These are phyloP conservation scores for Cheumatopsyche charites DNA, from an alignment of 1,140 invertebrate species.

Conservation along the genomic window DNA sequence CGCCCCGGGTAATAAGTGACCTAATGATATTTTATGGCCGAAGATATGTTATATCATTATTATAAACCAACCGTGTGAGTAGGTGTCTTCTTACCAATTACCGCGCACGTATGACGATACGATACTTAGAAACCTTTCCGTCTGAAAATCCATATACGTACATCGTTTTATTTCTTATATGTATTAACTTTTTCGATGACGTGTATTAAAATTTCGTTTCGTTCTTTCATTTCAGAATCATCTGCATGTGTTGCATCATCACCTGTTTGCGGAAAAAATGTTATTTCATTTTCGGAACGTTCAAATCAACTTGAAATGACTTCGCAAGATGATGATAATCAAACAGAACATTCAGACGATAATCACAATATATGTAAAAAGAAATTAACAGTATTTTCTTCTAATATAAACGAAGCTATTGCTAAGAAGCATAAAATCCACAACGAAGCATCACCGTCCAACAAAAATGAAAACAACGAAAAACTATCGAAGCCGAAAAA, in stretches of 20 bases:
- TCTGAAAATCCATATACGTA: too few relatives aligned
- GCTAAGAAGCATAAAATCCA: conserved; percentile 2
- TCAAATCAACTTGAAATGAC: not conserved
- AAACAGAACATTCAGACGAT: conserved; percentile 37
- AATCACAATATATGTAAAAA: conserved; percentile 44
- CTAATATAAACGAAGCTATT: not conserved
- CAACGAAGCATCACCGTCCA: not conserved
- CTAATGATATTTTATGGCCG: conserved; percentile 49
- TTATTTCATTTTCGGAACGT: not conserved
- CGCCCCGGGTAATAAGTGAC: conserved; percentile 47
- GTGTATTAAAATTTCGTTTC: not conserved
- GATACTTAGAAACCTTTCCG: not conserved
- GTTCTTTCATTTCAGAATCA: not conserved
- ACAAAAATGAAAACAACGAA: conserved; percentile 7
- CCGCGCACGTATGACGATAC: not conserved
- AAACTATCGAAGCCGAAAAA: conserved; percentile 30
- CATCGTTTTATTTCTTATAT: too few relatives aligned
- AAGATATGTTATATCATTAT: conserved; percentile 48
- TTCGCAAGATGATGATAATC: not conserved
- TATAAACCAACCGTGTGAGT: conserved; percentile 46
- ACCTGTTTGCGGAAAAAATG: not conserved
- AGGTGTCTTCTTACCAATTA: conserved; percentile 49
- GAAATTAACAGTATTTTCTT: conserved; percentile 2
- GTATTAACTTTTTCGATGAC: too few relatives aligned
- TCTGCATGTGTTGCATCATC: not conserved